Conservation (phyloP, 2,113 vertebrate genomes). For the Nycticebus coucang region DNA sequence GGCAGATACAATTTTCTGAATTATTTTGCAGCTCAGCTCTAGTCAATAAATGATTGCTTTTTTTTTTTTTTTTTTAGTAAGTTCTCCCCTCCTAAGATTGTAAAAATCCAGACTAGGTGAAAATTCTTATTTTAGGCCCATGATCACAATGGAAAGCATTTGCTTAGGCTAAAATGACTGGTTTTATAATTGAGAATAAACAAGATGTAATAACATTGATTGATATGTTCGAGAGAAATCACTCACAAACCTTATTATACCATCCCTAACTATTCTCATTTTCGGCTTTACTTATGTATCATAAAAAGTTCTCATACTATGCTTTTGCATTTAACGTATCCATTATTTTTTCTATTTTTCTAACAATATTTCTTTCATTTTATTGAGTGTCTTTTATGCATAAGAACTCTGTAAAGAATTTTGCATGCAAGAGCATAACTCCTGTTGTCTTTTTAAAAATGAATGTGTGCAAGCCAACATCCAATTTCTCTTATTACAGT, state of each 20-base stretch:
- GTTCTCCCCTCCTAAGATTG: neutral
- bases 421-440: no score
- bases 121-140: conserved; percentile 26
- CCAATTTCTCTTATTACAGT: no score
- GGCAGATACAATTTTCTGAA: neutral
- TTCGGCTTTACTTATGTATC: neutral
- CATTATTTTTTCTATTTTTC: neutral
- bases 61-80: neutral
- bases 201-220: neutral
- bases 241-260: neutral
- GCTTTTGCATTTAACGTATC: neutral
- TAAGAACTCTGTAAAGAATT: neutral
- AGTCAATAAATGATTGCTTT: neutral
- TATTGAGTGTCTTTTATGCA: neutral
- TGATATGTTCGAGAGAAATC: neutral
- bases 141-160: neutral
- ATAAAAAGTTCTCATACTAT: neutral
- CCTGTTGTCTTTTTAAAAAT: no score
- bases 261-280: neutral
- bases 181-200: conserved; percentile 44
- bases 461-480: no score
- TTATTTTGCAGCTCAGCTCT: neutral
- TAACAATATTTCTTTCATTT: neutral
- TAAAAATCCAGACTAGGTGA: neutral
- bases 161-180: neutral